These are phyloP conservation scores for Esox lucius DNA, from an alignment of 2,797 vertebrate genomes.

Conservation along the genomic window DNA sequence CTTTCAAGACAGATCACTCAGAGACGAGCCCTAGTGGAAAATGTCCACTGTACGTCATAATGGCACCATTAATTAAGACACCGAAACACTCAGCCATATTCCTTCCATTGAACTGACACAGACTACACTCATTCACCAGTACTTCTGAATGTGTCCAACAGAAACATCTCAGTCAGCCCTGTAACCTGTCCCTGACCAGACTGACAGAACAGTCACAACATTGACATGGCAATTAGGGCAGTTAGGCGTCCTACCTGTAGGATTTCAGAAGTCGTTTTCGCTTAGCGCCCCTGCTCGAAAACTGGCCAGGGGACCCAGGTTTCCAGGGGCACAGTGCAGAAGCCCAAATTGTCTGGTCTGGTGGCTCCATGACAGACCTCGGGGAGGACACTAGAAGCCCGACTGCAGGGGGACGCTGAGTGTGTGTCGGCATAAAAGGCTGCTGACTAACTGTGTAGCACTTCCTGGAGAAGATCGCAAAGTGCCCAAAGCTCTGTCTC, in stretches of 20 bases:
- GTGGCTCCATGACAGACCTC: conserved; percentile 9
- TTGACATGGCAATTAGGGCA: neutral
- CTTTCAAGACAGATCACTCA: neutral
- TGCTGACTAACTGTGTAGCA: neutral
- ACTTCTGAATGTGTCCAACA: neutral
- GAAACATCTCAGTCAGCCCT: neutral
- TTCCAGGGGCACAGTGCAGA: neutral
- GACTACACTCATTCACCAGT: neutral
- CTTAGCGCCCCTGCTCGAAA: neutral
- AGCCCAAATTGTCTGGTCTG: neutral
- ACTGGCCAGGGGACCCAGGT: neutral
- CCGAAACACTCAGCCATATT: no score
- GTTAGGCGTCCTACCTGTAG: conserved; percentile 3
- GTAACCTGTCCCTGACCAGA: neutral
- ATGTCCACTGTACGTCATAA: neutral
- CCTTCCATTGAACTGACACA: no score
- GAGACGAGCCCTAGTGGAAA: neutral
- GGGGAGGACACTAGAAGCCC: no score
- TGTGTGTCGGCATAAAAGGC: neutral
- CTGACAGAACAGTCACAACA: neutral
- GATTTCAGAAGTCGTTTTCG: conserved; percentile 18
- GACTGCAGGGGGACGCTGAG: neutral
- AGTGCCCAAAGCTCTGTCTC: neutral
- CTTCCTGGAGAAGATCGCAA: neutral
- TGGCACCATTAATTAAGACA: no score